These are phyloP conservation scores for Pogonocherus hispidulus DNA, from an alignment of 2,888 invertebrate genomes.

Conservation along the genomic window DNA sequence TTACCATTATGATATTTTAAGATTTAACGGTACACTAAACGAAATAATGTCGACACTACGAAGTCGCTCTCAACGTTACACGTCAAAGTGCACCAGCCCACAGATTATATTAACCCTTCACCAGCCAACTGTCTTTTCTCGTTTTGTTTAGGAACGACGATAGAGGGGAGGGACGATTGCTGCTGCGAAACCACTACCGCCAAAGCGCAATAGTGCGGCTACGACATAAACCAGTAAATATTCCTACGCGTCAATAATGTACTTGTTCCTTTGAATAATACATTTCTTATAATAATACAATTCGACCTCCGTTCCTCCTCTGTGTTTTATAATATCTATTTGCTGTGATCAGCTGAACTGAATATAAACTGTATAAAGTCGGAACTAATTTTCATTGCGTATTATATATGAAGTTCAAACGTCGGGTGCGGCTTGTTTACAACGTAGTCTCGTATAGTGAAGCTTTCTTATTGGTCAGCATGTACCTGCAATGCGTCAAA, in stretches of 20 bases:
- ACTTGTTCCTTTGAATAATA: not conserved
- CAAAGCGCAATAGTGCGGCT: constrained; percentile 69
- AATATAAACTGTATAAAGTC: constrained; percentile 4
- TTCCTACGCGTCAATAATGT: constrained; percentile 64
- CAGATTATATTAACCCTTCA: too few relatives aligned
- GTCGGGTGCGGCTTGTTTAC: constrained; percentile 83
- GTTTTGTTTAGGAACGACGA: constrained; percentile 65
- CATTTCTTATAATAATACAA: not conserved
- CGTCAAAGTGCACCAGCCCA: constrained; percentile 64
- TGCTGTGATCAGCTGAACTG: not conserved
- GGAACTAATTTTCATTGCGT: constrained; percentile 73
- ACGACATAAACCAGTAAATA: constrained; percentile 69
- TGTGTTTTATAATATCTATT: not conserved
- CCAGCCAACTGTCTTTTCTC: constrained; percentile 67
- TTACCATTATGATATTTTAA: constrained; percentile 68
- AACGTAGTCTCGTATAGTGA: constrained; percentile 72
- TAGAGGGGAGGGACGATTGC: constrained; percentile 58
- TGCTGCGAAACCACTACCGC: constrained; percentile 64
- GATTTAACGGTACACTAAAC: constrained; percentile 63
- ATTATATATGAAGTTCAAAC: constrained; percentile 75
- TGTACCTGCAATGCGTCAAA: constrained; percentile 91
- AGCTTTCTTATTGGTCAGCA: constrained; percentile 83
- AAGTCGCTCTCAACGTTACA: constrained; percentile 56
- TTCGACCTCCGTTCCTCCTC: not conserved
- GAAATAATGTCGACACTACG: constrained; percentile 59